Base-by-base conservation (phyloP, 2,888 invertebrate genomes). In the Parelbella ahira region DNA sequence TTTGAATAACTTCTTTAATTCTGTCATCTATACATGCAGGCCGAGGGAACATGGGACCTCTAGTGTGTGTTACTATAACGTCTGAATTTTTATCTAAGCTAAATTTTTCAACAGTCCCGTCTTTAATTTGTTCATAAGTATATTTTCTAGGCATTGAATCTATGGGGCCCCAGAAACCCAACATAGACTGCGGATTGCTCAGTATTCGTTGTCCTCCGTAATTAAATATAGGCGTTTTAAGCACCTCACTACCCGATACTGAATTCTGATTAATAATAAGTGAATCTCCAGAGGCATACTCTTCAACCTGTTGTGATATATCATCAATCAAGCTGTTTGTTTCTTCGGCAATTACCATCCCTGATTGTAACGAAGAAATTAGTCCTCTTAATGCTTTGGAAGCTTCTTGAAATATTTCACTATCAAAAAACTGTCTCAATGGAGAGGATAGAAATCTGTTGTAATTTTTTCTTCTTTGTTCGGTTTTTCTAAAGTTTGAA, bases 81-180 rank as follows among this genome's bases (percentile, higher is more conserved):
- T 60, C 55, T 5, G 50, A 51, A 9, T 49, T 55, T 18, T 57
- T 51, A 20, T 56, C 50, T 1, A 57, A 52, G n/a, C 53, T 49
- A 32, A 54, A 71, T 0, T 47, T 52, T 30, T 53, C 61, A 9
- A 56, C 37, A 9, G 54, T 56, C 5, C 54, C 56, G 18, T 57
- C 55, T 2, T 47, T 42, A 2, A 51, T 47, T n/a, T 69, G 60
- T 39, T 57, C 53, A 38, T 68, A 67, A 1, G 53, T 63, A 48
- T 68, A 68, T 34, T 44, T 57, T 0, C 49, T 47, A 29, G 57
- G 47, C 9, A 53, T 27, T 1, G 52, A 45, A 12, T 47, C 11
- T 6, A 45, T 24, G 6, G 49, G 29, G 4, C n/a, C 19, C 3
- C 3, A 18, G 6, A 37, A 27, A 12, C 11, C 2, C 2, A 7